Conservation (phyloP, 2,888 invertebrate genomes). For the Rhagonycha fulva region DNA sequence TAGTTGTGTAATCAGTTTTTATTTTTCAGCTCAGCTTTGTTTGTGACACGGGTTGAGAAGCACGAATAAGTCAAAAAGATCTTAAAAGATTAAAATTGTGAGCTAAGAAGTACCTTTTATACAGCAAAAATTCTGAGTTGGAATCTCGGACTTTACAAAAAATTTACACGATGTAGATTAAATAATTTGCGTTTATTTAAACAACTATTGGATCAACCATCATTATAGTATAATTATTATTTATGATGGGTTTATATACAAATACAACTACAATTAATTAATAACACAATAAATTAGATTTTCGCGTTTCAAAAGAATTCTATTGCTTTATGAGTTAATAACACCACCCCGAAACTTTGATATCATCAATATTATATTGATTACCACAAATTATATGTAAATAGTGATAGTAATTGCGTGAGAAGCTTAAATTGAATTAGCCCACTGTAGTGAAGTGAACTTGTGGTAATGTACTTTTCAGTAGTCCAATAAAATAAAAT, state of each 20-base stretch:
- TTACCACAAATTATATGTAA: neutral
- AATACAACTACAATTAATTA: neutral
- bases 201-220: too few relatives aligned
- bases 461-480: neutral
- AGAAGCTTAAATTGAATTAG: neutral
- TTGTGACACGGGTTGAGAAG: too few relatives aligned
- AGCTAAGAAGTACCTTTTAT: too few relatives aligned
- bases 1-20: too few relatives aligned
- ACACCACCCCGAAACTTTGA: neutral
- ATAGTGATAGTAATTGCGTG: neutral
- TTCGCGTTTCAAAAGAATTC: neutral
- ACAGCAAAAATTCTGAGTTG: too few relatives aligned
- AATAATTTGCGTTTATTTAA: too few relatives aligned
- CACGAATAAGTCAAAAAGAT: too few relatives aligned
- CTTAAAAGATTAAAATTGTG: too few relatives aligned
- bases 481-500: neutral
- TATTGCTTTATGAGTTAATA: neutral
- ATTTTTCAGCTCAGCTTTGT: too few relatives aligned
- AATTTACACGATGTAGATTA: too few relatives aligned
- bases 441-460: neutral
- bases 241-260: neutral
- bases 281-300: neutral
- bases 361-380: neutral
- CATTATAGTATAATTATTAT: too few relatives aligned
- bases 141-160: too few relatives aligned